Percentiles rank a stretch among this genome's conserved stretches.
Conservation (phyloP, 2,888 invertebrate genomes). For the Entomobrya proxima region DNA sequence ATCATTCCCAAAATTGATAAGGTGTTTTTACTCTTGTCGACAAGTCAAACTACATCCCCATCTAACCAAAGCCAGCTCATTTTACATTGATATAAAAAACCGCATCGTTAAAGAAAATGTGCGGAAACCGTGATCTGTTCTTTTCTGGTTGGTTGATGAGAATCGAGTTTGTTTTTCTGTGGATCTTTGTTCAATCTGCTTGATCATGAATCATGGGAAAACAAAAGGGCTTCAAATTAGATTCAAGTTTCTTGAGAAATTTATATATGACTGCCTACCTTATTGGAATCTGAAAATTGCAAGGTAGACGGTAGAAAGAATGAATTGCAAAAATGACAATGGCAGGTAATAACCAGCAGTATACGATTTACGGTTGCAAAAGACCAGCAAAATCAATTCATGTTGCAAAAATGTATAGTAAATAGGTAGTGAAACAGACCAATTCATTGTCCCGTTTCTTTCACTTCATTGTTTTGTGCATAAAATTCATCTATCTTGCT, state of each 20-base stretch:
- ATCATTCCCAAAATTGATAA: constrained; percentile 16
- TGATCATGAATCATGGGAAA: constrained; percentile 31
- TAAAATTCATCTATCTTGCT: constrained; percentile 6
- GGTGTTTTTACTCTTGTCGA: neutral
- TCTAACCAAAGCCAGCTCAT: neutral
- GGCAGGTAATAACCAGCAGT: neutral
- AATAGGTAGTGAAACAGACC: neutral
- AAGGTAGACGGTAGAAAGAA: neutral
- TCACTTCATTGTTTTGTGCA: neutral
- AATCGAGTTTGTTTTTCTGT: neutral
- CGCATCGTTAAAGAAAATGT: constrained; percentile 20
- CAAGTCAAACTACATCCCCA: neutral
- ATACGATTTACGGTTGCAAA: neutral
- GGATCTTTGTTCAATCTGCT: neutral
- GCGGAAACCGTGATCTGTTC: constrained; percentile 28
- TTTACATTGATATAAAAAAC: neutral
- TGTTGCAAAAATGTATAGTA: too few relatives aligned
- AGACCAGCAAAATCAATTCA: neutral
- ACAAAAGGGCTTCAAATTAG: constrained; percentile 22
- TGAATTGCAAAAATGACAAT: constrained; percentile 32
- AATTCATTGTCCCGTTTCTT: constrained; percentile 6
- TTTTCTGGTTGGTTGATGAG: neutral
- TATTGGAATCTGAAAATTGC: neutral
- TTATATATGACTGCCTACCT: neutral
- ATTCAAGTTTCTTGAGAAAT: constrained; percentile 4